phyloP scores from a whole-genome alignment of 2,113 vertebrate genomes.

The Cryptotis parvus region DNA sequence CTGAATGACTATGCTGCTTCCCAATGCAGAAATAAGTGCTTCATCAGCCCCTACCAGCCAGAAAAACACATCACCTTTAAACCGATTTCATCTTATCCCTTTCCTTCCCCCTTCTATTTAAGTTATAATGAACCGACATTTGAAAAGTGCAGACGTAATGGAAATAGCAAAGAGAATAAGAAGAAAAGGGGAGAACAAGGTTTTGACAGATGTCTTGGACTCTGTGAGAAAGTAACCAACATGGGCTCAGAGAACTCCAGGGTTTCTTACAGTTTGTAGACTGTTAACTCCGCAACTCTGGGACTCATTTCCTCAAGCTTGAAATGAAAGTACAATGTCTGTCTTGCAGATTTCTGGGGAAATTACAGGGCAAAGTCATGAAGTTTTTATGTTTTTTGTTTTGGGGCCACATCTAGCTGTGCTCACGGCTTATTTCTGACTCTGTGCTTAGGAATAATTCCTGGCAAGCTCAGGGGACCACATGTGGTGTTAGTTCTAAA shows the following conservation, averaged over 20 bases:
- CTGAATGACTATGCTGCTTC: not conserved
- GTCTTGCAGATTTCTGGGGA: not conserved
- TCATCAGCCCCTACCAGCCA: not conserved
- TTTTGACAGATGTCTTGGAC: not conserved
- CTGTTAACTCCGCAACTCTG: fast-evolving
- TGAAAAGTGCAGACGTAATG: not conserved
- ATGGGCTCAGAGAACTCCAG: fast-evolving
- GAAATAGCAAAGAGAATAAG: not conserved
- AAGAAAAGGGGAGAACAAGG: not conserved
- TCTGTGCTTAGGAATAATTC: too few relatives aligned
- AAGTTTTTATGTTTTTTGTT: not conserved
- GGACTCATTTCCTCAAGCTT: not conserved
- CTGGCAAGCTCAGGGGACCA: too few relatives aligned
- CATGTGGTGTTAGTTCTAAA: too few relatives aligned
- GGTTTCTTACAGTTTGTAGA: not conserved
- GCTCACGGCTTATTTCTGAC: too few relatives aligned
- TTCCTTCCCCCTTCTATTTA: not conserved
- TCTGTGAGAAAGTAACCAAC: too few relatives aligned
- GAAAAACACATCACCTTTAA: not conserved
- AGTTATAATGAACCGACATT: not conserved
- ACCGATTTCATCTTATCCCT: not conserved
- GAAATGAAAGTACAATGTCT: not conserved
- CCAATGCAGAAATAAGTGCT: too few relatives aligned
- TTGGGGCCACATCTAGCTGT: too few relatives aligned
- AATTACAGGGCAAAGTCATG: not conserved